These are phyloP conservation scores for Megatriorchis doriae DNA, from an alignment of 2,113 vertebrate genomes.

Conservation along the genomic window DNA sequence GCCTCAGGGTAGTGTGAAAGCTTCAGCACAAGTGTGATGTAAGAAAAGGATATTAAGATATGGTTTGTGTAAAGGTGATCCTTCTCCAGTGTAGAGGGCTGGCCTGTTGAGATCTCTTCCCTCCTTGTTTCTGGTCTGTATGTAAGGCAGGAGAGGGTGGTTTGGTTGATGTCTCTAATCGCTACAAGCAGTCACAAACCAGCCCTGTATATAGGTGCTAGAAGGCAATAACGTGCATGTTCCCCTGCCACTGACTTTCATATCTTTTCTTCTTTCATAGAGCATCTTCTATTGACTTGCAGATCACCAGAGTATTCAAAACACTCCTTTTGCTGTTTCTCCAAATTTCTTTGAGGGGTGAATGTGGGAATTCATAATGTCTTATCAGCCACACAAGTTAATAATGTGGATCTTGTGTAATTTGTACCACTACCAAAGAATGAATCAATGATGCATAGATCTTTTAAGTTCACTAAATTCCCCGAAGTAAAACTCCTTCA, in stretches of 20 bases:
- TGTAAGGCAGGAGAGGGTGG: not conserved
- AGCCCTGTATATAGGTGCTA: not conserved
- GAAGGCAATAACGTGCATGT: rapidly evolving
- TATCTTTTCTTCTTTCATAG: not conserved
- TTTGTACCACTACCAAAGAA: not conserved
- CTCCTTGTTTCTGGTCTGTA: not conserved
- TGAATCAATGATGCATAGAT: not conserved
- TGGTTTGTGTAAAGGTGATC: too few relatives aligned
- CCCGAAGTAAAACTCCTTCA: not conserved
- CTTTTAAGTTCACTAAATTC: not conserved
- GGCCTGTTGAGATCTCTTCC: not conserved
- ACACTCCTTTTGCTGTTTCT: not conserved
- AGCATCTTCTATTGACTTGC: not conserved
- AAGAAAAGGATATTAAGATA: not conserved
- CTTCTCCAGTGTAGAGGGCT: not conserved
- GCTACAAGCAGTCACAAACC: not conserved
- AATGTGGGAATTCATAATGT: not conserved
- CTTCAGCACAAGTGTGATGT: not conserved
- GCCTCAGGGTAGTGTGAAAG: not conserved
- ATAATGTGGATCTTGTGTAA: not conserved
- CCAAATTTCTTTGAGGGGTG: not conserved
- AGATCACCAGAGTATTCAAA: not conserved
- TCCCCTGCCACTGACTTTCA: not conserved
- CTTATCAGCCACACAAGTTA: not conserved
- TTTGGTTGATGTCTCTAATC: not conserved